These are phyloP conservation scores for Sympetrum striolatum DNA, from an alignment of 2,888 invertebrate genomes.

Conservation along the genomic window DNA sequence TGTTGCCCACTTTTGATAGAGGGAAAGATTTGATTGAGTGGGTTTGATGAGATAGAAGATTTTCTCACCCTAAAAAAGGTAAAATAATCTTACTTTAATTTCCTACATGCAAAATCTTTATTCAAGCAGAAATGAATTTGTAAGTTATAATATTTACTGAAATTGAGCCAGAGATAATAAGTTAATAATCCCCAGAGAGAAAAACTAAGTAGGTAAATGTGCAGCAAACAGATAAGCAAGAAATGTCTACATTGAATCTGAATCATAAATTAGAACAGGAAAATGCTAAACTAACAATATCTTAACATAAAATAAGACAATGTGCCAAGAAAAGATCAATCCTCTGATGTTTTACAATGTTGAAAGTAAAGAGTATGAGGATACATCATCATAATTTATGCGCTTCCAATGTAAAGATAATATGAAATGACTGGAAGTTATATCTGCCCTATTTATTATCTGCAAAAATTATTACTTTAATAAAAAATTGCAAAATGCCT, in stretches of 20 bases:
- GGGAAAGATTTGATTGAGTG: conserved; percentile 62
- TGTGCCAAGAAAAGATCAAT: background rate
- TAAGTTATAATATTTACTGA: no score
- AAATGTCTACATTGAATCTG: no score
- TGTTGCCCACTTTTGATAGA: conserved; percentile 64
- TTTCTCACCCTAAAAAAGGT: conserved; percentile 78
- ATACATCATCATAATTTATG: background rate
- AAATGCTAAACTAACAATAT: background rate
- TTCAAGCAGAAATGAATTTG: no score
- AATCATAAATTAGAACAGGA: no score
- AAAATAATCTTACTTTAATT: background rate
- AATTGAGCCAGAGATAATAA: no score
- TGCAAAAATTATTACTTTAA: no score
- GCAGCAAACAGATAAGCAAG: no score
- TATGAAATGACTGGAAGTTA: background rate
- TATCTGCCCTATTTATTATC: no score
- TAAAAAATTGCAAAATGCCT: background rate
- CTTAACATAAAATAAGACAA: background rate
- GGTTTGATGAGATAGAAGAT: conserved; percentile 87
- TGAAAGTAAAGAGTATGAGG: background rate
- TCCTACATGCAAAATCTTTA: no score
- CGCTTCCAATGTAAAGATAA: background rate
- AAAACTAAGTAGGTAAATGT: no score
- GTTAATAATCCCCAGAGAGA: no score
- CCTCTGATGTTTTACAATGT: background rate